These are phyloP conservation scores for Caenorhabditis zanzibari DNA, from an alignment of 2,888 invertebrate genomes.

Conservation along the genomic window DNA sequence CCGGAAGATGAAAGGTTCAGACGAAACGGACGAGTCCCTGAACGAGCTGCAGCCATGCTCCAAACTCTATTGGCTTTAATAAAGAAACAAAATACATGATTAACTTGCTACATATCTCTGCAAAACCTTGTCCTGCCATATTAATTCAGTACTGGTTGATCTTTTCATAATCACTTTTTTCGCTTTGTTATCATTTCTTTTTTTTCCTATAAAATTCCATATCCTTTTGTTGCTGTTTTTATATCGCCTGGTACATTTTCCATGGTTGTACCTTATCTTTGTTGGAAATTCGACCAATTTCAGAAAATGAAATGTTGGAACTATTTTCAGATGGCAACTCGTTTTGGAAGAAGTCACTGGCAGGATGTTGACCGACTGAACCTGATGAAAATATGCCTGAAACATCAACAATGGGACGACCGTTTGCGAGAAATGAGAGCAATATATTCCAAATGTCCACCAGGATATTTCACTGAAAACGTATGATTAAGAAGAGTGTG, in stretches of 20 bases:
- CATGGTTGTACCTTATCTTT: neutral
- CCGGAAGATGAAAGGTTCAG: slow-evolving; percentile 35
- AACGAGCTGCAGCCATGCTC: slow-evolving; percentile 50
- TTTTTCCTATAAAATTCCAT: neutral
- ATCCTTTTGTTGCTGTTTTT: neutral
- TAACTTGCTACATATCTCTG: neutral
- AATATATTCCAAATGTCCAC: slow-evolving; percentile 19
- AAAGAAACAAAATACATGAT: slow-evolving; percentile 3
- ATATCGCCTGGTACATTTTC: neutral
- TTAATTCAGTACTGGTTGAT: slow-evolving; percentile 2
- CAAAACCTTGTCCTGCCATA: neutral
- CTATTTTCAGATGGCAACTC: slow-evolving; percentile 34
- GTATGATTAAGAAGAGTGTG: slow-evolving; percentile 32
- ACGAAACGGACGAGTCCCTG: slow-evolving; percentile 33
- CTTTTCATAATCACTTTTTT: slow-evolving; percentile 8
- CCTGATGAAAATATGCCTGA: slow-evolving; percentile 39
- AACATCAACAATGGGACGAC: slow-evolving; percentile 28
- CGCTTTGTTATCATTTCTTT: slow-evolving; percentile 1
- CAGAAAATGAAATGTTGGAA: neutral
- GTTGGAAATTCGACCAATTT: too few relatives aligned
- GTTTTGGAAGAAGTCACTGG: slow-evolving; percentile 52
- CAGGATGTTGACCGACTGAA: slow-evolving; percentile 49
- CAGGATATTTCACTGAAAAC: slow-evolving; percentile 57
- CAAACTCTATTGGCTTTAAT: slow-evolving; percentile 6
- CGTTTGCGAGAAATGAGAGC: slow-evolving; percentile 54